Evolutionary conservation across 2,888 invertebrate genomes (phyloP).

Genomic region (Pegoplata infirma): DNA sequence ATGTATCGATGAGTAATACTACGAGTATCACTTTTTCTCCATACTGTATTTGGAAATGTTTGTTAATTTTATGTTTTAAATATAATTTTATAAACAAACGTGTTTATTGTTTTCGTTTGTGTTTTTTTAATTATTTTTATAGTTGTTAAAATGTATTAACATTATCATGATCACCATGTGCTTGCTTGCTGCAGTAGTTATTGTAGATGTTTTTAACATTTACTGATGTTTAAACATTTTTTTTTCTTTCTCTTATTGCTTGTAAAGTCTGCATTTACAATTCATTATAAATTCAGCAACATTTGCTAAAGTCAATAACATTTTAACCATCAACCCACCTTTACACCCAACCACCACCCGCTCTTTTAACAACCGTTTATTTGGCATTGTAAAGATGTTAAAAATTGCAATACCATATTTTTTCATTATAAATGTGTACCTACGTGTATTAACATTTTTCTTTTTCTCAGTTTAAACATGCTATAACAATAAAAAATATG

Average conservation of each 20-base stretch:
- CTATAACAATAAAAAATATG: background rate
- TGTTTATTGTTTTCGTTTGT: slow-evolving; percentile 27
- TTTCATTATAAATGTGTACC: background rate
- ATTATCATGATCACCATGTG: slow-evolving; percentile 37
- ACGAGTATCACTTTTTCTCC: background rate
- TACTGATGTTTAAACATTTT: slow-evolving; percentile 4
- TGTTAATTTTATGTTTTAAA: slow-evolving; percentile 17
- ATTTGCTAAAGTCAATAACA: slow-evolving; percentile 54
- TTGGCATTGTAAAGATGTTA: slow-evolving; percentile 49
- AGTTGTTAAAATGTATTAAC: slow-evolving; percentile 18
- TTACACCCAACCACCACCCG: slow-evolving; percentile 31
- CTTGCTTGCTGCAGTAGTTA: slow-evolving; percentile 6
- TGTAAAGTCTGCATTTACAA: slow-evolving; percentile 11
- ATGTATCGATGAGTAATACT: too few species aligned
- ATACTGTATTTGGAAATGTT: background rate
- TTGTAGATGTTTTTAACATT: slow-evolving; percentile 35
- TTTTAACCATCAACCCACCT: slow-evolving; percentile 13
- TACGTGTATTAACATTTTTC: background rate
- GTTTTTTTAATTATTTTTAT: too few species aligned
- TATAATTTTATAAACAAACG: background rate
- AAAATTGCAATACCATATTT: background rate
- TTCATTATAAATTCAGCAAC: slow-evolving; percentile 41
- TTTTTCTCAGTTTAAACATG: background rate
- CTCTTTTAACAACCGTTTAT: slow-evolving; percentile 17
- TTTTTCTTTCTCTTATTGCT: background rate